Percentiles rank a stretch among this genome's conserved stretches.
Conservation (phyloP, 2,113 vertebrate genomes). For the Hippocampus guttulatus region DNA sequence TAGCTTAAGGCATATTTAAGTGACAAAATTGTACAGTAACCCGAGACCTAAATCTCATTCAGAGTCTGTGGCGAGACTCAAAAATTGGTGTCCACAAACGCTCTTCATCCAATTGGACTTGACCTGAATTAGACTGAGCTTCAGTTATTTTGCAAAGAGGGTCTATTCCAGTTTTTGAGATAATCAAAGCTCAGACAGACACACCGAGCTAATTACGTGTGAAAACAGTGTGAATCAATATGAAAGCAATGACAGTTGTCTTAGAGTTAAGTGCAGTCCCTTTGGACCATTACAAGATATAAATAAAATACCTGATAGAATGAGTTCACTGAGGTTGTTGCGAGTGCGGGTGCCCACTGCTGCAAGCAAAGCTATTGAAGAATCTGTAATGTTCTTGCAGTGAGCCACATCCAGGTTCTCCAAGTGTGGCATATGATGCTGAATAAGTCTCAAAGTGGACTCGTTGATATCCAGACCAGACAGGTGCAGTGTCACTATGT, state of each 20-base stretch:
- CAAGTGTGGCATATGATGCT: constrained; percentile 91
- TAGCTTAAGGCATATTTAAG: too few species aligned
- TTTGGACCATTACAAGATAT: not conserved
- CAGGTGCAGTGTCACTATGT: constrained; percentile 86
- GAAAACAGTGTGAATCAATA: not conserved
- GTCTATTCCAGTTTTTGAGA: too few species aligned
- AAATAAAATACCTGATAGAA: constrained; percentile 81
- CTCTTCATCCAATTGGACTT: too few species aligned
- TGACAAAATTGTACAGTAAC: too few species aligned
- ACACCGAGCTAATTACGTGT: not conserved
- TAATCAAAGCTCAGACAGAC: too few species aligned
- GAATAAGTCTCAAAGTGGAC: constrained; percentile 85
- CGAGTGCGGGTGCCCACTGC: constrained; percentile 87
- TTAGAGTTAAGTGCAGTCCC: not conserved
- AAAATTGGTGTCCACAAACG: too few species aligned
- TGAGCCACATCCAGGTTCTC: constrained; percentile 91
- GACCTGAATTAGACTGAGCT: too few species aligned
- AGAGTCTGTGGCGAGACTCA: too few species aligned
- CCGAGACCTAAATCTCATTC: too few species aligned
- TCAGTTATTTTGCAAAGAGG: too few species aligned
- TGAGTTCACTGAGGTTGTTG: constrained; percentile 88
- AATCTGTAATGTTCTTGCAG: constrained; percentile 86
- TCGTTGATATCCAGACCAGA: constrained; percentile 91
- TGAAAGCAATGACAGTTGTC: not conserved
- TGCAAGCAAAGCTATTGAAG: constrained; percentile 86